Base-by-base conservation (phyloP, 2,113 vertebrate genomes). In the Phoxinus phoxinus region DNA sequence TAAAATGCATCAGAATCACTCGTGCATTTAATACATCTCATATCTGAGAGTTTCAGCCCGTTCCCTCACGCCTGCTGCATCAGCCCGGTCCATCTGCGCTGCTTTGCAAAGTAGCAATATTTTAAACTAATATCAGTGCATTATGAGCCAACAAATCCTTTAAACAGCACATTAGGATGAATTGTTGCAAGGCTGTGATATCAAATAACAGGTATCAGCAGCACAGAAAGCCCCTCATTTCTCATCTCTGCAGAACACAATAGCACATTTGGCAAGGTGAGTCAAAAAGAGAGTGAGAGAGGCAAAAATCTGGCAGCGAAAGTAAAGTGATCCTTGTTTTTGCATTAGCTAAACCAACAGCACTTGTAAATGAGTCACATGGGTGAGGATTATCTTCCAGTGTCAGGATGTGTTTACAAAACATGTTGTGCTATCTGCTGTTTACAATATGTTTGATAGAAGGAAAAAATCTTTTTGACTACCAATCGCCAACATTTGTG, bases 21-120 rank as follows among this genome's bases (percentile, higher is more conserved):
- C 93, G 92, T 93, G 94, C 94, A 94, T 94, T 94, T 92, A 93
- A 93, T 92, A 88, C 93, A 92, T 79, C 83, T 92, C 94, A 93
- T 94, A 95, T 94, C 94, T 92, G 80, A 83, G 74, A 87, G 82
- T 90, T 93, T 91, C 90, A 93, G 91, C 91, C 90, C 84, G 78
- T 86, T 87, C 85, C 91, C 78, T 80, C 88, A 90, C 88, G 78
- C 85, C 79, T 83, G 85, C 72, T 81, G 87, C 87, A 88, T 88
- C 90, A 89, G 90, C 88, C 85, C 77, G 86, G 79, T 90, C 86
- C 86, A 91, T 92, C 90, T 92, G 91, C 92, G 80, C 90, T 88
- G 80, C 88, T 89, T 80, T 85, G 82, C 58, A 77, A 84, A 80
- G 87, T 35, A 86, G 88, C 88, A 69, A 86, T 90, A 92, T 91